These are phyloP conservation scores for Cotesia vestalis DNA, from an alignment of 1,140 invertebrate genomes.

Conservation along the genomic window DNA sequence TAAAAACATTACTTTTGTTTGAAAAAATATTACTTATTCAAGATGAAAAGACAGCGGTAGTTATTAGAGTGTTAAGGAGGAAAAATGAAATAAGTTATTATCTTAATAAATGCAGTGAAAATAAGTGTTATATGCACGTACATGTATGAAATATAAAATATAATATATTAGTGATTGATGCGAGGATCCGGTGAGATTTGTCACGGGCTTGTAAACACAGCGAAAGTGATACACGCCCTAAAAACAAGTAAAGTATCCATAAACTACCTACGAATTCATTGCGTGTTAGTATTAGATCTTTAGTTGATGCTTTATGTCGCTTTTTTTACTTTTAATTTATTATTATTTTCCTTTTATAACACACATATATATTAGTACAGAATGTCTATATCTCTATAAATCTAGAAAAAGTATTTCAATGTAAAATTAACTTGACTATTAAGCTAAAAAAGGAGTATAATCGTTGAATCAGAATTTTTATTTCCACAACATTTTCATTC, in stretches of 20 bases:
- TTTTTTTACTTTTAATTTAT: background rate
- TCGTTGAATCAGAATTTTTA: too few species aligned
- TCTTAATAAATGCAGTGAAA: background rate
- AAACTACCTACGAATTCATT: background rate
- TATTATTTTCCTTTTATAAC: too few species aligned
- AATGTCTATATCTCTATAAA: too few species aligned
- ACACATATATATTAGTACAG: too few species aligned
- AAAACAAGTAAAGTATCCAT: slow-evolving; percentile 8
- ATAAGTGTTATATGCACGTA: slow-evolving; percentile 43
- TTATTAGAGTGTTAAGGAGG: too few species aligned
- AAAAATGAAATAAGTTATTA: background rate
- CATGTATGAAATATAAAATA: slow-evolving; percentile 23
- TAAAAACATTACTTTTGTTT: too few species aligned
- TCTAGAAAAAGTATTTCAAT: too few species aligned
- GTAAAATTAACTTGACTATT: too few species aligned
- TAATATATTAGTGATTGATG: slow-evolving; percentile 26
- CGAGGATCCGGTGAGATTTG: slow-evolving; percentile 52
- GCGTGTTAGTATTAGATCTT: slow-evolving; percentile 17
- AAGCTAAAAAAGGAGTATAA: too few species aligned
- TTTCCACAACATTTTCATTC: too few species aligned
- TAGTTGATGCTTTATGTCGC: slow-evolving; percentile 8
- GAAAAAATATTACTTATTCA: too few species aligned
- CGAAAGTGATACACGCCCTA: slow-evolving; percentile 53
- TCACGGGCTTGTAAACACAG: slow-evolving; percentile 53
- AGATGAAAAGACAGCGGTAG: too few species aligned